A percentile compares a stretch with the other conserved stretches of the same genome.
phyloP scores from a whole-genome alignment of 2,888 invertebrate genomes.

The Dolichopus griseipennis region DNA sequence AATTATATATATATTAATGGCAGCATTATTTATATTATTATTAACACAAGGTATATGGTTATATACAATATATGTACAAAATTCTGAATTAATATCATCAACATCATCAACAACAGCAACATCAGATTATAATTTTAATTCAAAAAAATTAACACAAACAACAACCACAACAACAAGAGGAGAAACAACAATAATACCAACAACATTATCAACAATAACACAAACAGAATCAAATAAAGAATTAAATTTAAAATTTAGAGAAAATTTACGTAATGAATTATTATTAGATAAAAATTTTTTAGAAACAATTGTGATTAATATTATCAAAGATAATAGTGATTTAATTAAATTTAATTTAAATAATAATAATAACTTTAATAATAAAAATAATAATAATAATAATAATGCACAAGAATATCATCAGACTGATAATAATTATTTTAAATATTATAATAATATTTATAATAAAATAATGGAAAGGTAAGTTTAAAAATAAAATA shows the following conservation, averaged over 20 bases:
- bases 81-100: neutral
- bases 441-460: constrained; percentile 9
- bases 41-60: neutral
- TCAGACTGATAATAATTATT: constrained; percentile 9
- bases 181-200: too few relatives aligned
- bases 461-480: neutral
- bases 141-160: neutral
- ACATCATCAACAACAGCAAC: too few relatives aligned
- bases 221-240: too few relatives aligned
- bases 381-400: neutral
- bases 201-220: too few relatives aligned
- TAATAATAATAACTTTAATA: neutral
- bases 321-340: constrained; percentile 8
- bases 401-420: neutral
- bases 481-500: neutral
- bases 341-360: neutral
- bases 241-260: constrained; percentile 1
- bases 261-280: constrained; percentile 10
- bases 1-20: constrained; percentile 6
- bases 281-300: constrained; percentile 11
- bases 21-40: neutral
- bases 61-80: constrained; percentile 1
- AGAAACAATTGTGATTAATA: constrained; percentile 8
- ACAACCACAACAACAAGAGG: neutral
- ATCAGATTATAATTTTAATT: neutral